Conservation (phyloP, 2,888 invertebrate genomes). For the Carterocephalus palaemon region DNA sequence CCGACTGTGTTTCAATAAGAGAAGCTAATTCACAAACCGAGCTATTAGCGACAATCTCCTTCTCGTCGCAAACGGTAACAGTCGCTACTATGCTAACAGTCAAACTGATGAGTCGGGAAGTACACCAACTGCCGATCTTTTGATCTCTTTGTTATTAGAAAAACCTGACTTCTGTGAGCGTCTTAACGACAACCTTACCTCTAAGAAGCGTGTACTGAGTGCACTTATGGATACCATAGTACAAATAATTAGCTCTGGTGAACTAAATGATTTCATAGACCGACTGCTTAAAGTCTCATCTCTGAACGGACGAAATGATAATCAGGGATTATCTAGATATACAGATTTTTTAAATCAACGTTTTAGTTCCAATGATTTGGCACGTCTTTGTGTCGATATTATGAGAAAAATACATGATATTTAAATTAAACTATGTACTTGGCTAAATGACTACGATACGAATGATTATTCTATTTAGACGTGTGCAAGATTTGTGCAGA, state of each 20-base stretch:
- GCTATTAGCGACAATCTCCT: constrained; percentile 27
- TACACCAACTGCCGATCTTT: constrained; percentile 49
- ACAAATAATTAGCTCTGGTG: constrained; percentile 39
- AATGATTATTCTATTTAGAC: no score
- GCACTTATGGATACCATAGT: constrained; percentile 39
- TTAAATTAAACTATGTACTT: constrained; percentile 27
- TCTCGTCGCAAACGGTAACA: constrained; percentile 37
- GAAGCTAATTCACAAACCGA: constrained; percentile 41
- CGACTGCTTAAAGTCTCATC: constrained; percentile 37
- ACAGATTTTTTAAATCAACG: constrained; percentile 47
- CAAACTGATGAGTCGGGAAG: constrained; percentile 56
- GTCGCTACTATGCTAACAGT: constrained; percentile 28
- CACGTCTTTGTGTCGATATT: constrained; percentile 54
- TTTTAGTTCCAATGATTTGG: constrained; percentile 49
- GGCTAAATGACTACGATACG: no score
- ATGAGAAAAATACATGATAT: constrained; percentile 48
- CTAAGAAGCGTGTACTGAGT: no score
- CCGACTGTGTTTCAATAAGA: background rate
- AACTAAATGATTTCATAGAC: constrained; percentile 38
- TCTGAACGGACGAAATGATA: constrained; percentile 29
- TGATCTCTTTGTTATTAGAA: constrained; percentile 54
- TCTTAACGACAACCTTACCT: constrained; percentile 42
- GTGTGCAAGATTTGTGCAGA: no score
- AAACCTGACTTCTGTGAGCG: constrained; percentile 51
- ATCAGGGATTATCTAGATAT: constrained; percentile 40